Base-by-base conservation (phyloP, 2,888 invertebrate species). In the Incurvaria masculella region DNA sequence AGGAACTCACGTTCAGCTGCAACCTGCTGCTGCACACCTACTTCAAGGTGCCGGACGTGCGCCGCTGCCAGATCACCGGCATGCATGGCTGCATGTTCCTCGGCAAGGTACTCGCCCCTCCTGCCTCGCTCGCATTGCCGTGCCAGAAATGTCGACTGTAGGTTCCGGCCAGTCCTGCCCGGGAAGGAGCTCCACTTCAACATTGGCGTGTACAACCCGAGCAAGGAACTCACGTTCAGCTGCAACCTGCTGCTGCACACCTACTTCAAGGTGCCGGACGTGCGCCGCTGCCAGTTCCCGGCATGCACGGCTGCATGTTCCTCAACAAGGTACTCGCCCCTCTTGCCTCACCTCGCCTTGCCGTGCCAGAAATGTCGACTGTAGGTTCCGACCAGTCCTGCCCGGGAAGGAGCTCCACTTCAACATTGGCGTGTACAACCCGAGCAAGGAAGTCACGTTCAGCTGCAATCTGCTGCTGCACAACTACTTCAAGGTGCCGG, bases 401-500 rank as follows among this genome's bases (percentile, higher is more conserved):
- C 85, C 92, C 55, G 94, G 94, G 73, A 93, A 94, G 70, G 92
- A 94, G 68, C 79, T 97, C 21, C 93, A 94, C 73, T 94, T 94
- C 71, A 92, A 94, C 70, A 90, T 97, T 66, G 92, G 91, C 58
- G 91, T 96, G 54, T 92, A 91, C 74, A 96, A 96, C 79, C 94
- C 94, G 27, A 94, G 94, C 80, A 92, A 92, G 79, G 92, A 93
- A 68, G 81, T 90, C 57, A 89, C 92, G 51, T 92, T 91, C 80
- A 89, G 88, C 66, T 97, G 97, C 75, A 95, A 96, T 71, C 81
- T 96, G 72, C 80, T 97, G 53, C 79, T 97, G 61, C 97, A 97
- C 74, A 96, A 96, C 21, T 97, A 97, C 81, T 91, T 97, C 74
- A 93, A 93, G 82, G 95, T 95, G 65, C 93, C 94, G 52, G 95